Base-by-base conservation (phyloP, 2,888 invertebrate genomes). In the Campoletis raptor region DNA sequence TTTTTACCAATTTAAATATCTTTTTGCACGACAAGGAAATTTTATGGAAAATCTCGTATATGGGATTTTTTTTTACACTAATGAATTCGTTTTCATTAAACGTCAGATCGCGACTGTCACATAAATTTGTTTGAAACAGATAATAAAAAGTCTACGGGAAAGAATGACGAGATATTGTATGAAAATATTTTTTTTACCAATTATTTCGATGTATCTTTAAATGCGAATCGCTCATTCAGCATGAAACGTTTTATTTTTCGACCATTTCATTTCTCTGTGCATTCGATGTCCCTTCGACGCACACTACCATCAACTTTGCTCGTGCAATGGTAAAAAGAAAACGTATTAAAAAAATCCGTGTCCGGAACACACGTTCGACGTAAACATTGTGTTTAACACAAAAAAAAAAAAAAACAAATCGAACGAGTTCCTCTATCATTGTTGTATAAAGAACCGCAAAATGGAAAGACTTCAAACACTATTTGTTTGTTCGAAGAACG, bases 271-370 rank as follows among this genome's bases (percentile, higher is more conserved):
- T 72, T 77, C 66, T 86, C 77, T 54, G 80, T 76, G 76, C 80
- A 77, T 83, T 80, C 83, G 66, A 77, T 67, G 73, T 81, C 24
- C 78, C 69, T 84, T 81, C 78, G 84, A 81, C 40, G 61, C 74
- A 52, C 76, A 69, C 42, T 78, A 42, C 10, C 64, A 81, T 48
- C 70, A 76, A 80, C 45, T 79, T 70, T 40, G 48, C 54, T 40
- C 67, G 77, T 48, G 66, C 74, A 76, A 80, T 76, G 12, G 72
- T 40, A 76, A 76, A 73, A 30, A 73, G n/a, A 66, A 74, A 54
- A 54, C 12, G 8, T 66, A 73, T 18, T 52, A 52, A 81, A 45
- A 80, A 73, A 81, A 54, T n/a, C 30, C 61, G 64, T 54, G 76
- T 77, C 64, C 66, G 57, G 37, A 54, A 52, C 40, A 36, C 52